Evolutionary conservation across 2,113 vertebrate species (phyloP).

Genomic region (Nestor notabilis): DNA sequence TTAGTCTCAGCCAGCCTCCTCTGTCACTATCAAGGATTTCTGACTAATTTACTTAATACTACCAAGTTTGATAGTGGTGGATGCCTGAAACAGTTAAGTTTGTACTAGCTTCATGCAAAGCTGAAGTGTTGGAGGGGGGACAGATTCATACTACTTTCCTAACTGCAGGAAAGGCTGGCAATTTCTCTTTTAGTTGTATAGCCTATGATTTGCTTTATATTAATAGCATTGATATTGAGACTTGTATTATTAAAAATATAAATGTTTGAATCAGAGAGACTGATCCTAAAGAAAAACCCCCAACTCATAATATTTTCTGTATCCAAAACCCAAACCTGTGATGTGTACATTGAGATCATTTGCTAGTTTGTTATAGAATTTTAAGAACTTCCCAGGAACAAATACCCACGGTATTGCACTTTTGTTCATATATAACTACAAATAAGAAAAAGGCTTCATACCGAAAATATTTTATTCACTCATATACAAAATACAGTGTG

Average conservation of each 20-base stretch:
- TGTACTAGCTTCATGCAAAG: background rate
- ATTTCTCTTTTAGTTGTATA: background rate
- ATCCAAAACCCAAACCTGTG: background rate
- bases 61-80: background rate
- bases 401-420: background rate
- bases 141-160: background rate
- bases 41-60: background rate
- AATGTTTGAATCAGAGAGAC: background rate
- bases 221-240: background rate
- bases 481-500: background rate
- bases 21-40: background rate
- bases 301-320: background rate
- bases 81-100: background rate
- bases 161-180: background rate
- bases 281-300: background rate
- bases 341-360: background rate
- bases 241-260: background rate
- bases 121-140: background rate
- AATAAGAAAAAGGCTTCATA: background rate
- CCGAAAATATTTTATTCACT: background rate
- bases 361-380: background rate
- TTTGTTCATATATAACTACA: background rate
- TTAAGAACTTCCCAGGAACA: background rate
- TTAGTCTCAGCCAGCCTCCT: background rate
- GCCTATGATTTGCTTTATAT: background rate